Percentiles rank a stretch among this genome's conserved stretches.
Evolutionary conservation across 2,113 vertebrate genomes (phyloP).

Genomic region (Stictonetta naevosa): DNA sequence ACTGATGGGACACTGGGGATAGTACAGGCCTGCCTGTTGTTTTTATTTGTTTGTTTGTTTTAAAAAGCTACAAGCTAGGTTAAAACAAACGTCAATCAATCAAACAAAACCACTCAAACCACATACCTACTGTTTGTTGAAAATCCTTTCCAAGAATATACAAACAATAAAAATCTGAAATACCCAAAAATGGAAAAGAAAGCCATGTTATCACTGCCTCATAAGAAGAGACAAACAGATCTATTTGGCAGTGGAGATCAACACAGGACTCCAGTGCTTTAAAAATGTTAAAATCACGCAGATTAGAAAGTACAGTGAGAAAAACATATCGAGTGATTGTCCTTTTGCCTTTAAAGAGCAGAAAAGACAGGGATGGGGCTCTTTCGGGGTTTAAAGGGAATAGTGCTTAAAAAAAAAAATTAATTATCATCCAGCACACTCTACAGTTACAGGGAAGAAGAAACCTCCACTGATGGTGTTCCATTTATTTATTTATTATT

Average conservation of each 20-base stretch:
- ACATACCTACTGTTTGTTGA: background rate
- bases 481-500: background rate
- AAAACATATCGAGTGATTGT: background rate
- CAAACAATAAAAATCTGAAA: background rate
- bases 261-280: background rate
- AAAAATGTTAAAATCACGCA: background rate
- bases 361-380: background rate
- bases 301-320: background rate
- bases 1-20: rapidly evolving
- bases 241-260: background rate
- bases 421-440: background rate
- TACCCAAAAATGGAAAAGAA: background rate
- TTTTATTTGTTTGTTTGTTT: too few species aligned
- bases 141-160: background rate
- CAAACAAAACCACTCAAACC: too few species aligned
- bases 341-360: background rate
- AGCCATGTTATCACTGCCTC: background rate
- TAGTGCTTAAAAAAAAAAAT: background rate
- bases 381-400: background rate
- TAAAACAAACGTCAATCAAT: too few species aligned
- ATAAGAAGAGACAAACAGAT: background rate
- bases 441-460: background rate
- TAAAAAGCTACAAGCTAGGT: too few species aligned
- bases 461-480: background rate
- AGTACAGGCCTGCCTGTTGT: rapidly evolving